Evolutionary conservation across 2,113 vertebrate genomes (phyloP).

Genomic region (Meriones unguiculatus): DNA sequence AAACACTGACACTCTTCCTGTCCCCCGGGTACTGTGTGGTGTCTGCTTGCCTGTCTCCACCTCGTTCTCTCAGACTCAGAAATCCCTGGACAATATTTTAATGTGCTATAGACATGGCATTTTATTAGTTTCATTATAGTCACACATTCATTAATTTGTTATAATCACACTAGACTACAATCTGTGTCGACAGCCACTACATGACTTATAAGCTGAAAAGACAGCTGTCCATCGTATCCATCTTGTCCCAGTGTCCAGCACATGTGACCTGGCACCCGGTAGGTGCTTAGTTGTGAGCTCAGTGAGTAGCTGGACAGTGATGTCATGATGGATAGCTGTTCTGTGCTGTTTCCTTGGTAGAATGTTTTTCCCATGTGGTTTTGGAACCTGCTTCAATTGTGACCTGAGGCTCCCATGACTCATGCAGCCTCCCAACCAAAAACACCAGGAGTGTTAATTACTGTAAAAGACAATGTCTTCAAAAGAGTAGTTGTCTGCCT

Average conservation of each 20-base stretch:
- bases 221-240: not conserved
- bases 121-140: not conserved
- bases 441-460: constrained; percentile 70
- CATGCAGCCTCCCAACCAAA: constrained; percentile 70
- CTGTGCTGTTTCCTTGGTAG: constrained; percentile 49
- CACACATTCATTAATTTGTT: too few species aligned
- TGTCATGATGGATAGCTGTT: not conserved
- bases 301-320: not conserved
- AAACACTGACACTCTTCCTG: not conserved
- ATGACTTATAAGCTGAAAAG: not conserved
- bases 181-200: not conserved
- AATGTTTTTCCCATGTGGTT: constrained; percentile 75
- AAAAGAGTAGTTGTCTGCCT: constrained; percentile 66
- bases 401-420: constrained; percentile 67
- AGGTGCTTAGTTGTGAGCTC: not conserved
- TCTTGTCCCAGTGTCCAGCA: not conserved
- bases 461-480: constrained; percentile 72
- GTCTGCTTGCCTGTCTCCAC: not conserved
- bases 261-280: not conserved
- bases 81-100: not conserved
- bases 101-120: not conserved
- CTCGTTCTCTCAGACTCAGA: not conserved
- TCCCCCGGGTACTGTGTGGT: not conserved
- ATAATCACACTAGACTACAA: not conserved
- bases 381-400: constrained; percentile 56